Conservation (phyloP, 2,888 invertebrate genomes). For the Drosophila pegasa region DNA sequence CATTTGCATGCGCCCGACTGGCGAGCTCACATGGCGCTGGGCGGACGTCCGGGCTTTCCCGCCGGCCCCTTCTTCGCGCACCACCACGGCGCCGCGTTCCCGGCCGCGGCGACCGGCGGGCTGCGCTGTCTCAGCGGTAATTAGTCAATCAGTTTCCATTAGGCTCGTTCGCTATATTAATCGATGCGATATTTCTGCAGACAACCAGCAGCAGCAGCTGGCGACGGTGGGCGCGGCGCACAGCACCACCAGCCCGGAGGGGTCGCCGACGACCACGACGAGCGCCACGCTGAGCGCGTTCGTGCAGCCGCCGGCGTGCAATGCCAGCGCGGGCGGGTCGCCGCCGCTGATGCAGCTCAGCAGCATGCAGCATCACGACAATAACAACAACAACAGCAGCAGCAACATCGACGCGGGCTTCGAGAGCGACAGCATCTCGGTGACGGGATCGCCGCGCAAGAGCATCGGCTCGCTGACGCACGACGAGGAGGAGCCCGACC, state of each 20-base stretch:
- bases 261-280: constrained; percentile 86
- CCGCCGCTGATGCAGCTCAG: constrained; percentile 79
- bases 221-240: constrained; percentile 86
- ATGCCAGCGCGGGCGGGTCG: constrained; percentile 80
- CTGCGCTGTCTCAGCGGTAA: constrained; percentile 81
- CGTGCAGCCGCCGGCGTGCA: constrained; percentile 58
- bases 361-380: constrained; percentile 76
- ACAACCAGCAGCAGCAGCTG: constrained; percentile 76
- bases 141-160: not conserved
- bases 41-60: constrained; percentile 81
- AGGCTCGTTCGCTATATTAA: not conserved
- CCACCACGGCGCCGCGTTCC: constrained; percentile 85
- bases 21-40: constrained; percentile 83
- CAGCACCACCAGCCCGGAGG: constrained; percentile 90
- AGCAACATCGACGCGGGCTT: constrained; percentile 84
- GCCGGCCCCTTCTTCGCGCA: constrained; percentile 85
- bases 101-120: constrained; percentile 86
- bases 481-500: constrained; percentile 81
- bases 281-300: constrained; percentile 69
- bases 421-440: constrained; percentile 85
- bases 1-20: constrained; percentile 88
- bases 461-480: constrained; percentile 85
- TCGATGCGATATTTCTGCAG: constrained; percentile 16
- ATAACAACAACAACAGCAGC: constrained; percentile 83
- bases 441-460: constrained; percentile 85